Conservation (phyloP, 2,797 vertebrate species). For the Coregonus sp. region DNA sequence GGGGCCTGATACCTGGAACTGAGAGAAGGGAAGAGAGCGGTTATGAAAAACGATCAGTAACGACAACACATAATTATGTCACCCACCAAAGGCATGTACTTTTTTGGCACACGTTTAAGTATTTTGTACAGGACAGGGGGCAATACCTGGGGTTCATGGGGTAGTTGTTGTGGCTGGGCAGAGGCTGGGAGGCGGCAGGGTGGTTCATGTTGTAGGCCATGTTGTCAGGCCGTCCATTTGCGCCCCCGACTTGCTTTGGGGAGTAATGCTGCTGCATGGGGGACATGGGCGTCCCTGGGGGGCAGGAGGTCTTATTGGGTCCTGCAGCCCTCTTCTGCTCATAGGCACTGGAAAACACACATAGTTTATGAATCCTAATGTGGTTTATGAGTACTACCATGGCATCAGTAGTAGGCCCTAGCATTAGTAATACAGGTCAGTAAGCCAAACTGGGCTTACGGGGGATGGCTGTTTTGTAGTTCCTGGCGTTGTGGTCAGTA, state of each 20-base stretch:
- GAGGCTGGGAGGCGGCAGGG: conserved; percentile 62
- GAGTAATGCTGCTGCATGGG: conserved; percentile 85
- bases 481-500: conserved; percentile 34
- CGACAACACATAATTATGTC: not conserved
- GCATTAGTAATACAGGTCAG: conserved; percentile 25
- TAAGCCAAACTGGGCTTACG: conserved; percentile 48
- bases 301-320: conserved; percentile 81
- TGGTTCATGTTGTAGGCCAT: conserved; percentile 7
- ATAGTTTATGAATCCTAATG: not conserved
- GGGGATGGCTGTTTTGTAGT: conserved; percentile 35
- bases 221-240: conserved; percentile 71
- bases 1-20: conserved; percentile 84
- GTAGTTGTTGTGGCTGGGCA: conserved; percentile 77
- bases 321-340: conserved; percentile 83
- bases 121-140: not conserved
- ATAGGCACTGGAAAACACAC: conserved; percentile 82
- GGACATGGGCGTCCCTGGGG: conserved; percentile 82
- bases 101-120: not conserved
- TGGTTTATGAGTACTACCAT: conserved; percentile 18
- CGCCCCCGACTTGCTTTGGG: conserved; percentile 68
- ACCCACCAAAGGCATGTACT: not conserved
- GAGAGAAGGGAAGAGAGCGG: conserved; percentile 18
- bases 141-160: conserved; percentile 75
- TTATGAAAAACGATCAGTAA: not conserved
- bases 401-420: conserved; percentile 31